Conservation (phyloP, 2,113 vertebrate species). For the Peromyscus californicus region DNA sequence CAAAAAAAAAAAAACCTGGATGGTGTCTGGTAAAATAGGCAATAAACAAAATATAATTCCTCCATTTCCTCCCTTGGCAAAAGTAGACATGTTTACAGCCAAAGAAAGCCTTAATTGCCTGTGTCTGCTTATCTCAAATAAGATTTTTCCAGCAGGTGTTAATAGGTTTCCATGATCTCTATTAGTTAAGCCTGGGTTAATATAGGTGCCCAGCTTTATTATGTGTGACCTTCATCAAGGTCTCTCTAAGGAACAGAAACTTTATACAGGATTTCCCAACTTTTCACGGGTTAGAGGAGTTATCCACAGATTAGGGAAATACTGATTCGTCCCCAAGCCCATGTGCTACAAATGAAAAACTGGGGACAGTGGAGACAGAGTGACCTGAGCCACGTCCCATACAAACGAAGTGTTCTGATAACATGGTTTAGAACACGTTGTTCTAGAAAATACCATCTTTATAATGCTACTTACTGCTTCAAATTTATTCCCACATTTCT, state of each 20-base stretch:
- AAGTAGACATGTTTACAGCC: background rate
- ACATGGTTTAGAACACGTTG: background rate
- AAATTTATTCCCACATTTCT: background rate
- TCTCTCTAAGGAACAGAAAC: background rate
- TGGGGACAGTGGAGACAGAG: background rate
- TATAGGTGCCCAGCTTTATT: background rate
- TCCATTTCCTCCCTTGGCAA: constrained; percentile 4
- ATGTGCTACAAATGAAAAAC: background rate
- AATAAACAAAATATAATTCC: constrained; percentile 23
- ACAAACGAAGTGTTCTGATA: background rate
- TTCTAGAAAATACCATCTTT: background rate
- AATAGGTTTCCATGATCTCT: background rate
- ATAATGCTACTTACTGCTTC: background rate
- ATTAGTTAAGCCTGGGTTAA: background rate
- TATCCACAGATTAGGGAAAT: background rate
- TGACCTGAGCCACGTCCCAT: background rate
- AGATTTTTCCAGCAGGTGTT: background rate
- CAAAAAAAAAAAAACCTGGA: constrained; percentile 47
- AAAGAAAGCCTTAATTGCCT: background rate
- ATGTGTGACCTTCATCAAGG: background rate
- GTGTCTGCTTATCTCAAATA: background rate
- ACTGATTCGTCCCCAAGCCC: background rate
- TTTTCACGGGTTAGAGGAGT: background rate
- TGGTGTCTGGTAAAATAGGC: background rate
- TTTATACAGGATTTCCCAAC: background rate